phyloP scores from a whole-genome alignment of 1,140 invertebrate species.

The Drosophila azteca region DNA sequence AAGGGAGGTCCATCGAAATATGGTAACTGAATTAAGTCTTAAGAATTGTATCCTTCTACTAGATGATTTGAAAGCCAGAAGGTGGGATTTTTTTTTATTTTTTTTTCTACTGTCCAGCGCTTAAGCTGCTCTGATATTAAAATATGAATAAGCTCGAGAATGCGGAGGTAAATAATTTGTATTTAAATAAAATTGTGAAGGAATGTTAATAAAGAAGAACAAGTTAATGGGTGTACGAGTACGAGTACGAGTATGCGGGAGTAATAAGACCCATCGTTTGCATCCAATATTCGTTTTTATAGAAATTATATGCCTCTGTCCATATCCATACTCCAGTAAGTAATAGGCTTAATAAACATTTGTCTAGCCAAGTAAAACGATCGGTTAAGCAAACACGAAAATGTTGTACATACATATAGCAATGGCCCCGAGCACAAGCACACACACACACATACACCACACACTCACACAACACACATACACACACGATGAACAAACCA shows the following conservation, averaged over 20 bases:
- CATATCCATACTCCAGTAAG: slow-evolving; percentile 35
- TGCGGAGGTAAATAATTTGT: slow-evolving; percentile 13
- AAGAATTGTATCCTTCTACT: slow-evolving; percentile 7
- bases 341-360: slow-evolving; percentile 64
- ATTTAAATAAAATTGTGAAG: too few species aligned
- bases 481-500: slow-evolving; percentile 57
- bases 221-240: too few species aligned
- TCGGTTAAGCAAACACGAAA: slow-evolving; percentile 67
- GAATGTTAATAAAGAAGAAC: too few species aligned
- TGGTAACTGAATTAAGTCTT: slow-evolving; percentile 12
- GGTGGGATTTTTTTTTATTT: background rate
- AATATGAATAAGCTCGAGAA: slow-evolving; percentile 10
- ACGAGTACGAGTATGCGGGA: too few species aligned
- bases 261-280: too few species aligned
- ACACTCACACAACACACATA: slow-evolving; percentile 14
- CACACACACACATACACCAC: slow-evolving; percentile 35
- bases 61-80: slow-evolving; percentile 43
- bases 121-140: background rate
- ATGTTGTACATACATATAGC: slow-evolving; percentile 65
- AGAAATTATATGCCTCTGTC: slow-evolving; percentile 31
- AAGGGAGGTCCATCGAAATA: background rate
- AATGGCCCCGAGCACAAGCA: slow-evolving; percentile 49
- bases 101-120: background rate
- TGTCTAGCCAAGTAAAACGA: slow-evolving; percentile 73
- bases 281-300: slow-evolving; percentile 15